Conservation (phyloP, 1,140 invertebrate genomes). For the Watersipora subatra region DNA sequence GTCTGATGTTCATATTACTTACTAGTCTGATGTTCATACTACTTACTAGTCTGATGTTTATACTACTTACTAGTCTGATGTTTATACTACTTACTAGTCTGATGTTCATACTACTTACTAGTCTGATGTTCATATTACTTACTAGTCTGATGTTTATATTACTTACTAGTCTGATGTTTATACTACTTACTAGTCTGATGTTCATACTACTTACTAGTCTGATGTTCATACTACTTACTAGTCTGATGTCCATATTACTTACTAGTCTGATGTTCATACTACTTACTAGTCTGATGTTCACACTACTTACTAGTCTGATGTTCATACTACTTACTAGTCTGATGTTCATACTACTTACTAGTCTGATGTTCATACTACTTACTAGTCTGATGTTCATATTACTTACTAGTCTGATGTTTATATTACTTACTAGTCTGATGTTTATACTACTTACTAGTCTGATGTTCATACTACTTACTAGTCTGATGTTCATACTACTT, state of each 20-base stretch:
- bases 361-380: not conserved
- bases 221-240: not conserved
- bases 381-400: not conserved
- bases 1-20: not conserved
- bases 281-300: not conserved
- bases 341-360: not conserved
- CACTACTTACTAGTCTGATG: not conserved
- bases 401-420: not conserved
- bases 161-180: not conserved
- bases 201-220: not conserved
- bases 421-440: not conserved
- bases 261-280: not conserved
- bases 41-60: not conserved
- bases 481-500: not conserved
- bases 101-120: not conserved
- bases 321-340: not conserved
- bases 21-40: not conserved
- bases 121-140: not conserved
- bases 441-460: not conserved
- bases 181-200: not conserved
- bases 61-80: not conserved
- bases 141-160: not conserved
- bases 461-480: not conserved
- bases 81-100: not conserved
- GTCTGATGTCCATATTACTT: not conserved